Percentiles rank a stretch among this genome's conserved stretches.
Evolutionary conservation across 1,140 invertebrate species (phyloP).

Genomic region (Leptinotarsa lineolata): DNA sequence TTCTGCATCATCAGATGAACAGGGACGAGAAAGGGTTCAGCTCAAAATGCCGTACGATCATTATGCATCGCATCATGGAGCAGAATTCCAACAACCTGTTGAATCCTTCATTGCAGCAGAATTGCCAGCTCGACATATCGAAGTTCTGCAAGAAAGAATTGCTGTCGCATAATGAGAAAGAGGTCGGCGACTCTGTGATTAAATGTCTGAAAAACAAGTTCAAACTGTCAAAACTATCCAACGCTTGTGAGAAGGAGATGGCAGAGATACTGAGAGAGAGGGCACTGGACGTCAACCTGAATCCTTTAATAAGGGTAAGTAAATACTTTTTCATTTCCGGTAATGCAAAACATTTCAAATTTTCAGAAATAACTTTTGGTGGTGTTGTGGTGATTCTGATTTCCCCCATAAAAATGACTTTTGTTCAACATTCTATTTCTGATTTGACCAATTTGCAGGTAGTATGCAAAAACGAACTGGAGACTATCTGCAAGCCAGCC

Average conservation of each 20-base stretch:
- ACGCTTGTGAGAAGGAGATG: conserved; percentile 82
- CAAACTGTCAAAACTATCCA: conserved; percentile 70
- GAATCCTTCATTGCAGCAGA: conserved; percentile 82
- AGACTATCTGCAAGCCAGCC: conserved; percentile 64
- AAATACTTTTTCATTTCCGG: not conserved
- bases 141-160: conserved; percentile 65
- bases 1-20: conserved; percentile 62
- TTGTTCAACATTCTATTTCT: no score
- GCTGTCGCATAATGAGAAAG: conserved; percentile 52
- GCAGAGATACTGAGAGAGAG: conserved; percentile 81
- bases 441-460: conserved; percentile 56
- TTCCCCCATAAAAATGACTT: no score
- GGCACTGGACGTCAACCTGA: conserved; percentile 83
- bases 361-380: no score
- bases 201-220: conserved; percentile 79
- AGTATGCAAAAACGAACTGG: conserved; percentile 74
- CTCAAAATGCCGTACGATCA: conserved; percentile 81
- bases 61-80: conserved; percentile 88
- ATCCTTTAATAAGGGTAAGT: conserved; percentile 73
- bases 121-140: conserved; percentile 74
- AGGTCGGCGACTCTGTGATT: conserved; percentile 62
- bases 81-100: conserved; percentile 92
- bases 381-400: no score
- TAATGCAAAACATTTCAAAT: not conserved
- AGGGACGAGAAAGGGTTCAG: conserved; percentile 84